These are phyloP conservation scores for Phalacrocorax aristotelis DNA, from an alignment of 2,113 vertebrate species.

Conservation along the genomic window DNA sequence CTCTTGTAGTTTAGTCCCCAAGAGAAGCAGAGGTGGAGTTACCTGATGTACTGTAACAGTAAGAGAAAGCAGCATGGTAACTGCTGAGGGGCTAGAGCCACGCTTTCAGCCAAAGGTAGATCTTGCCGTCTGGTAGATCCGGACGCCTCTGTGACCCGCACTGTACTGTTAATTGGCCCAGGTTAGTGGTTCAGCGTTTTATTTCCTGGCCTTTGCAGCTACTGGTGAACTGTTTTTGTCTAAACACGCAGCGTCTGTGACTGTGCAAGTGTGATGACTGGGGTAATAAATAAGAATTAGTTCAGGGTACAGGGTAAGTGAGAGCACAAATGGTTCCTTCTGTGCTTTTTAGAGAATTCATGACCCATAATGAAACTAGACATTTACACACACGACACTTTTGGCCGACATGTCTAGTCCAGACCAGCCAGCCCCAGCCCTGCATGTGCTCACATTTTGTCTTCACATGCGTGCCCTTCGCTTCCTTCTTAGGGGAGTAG, in stretches of 20 bases:
- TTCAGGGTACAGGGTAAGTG: not conserved
- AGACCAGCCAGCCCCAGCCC: not conserved
- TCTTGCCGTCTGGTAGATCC: not conserved
- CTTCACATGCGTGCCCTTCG: fast-evolving
- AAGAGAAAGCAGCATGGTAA: not conserved
- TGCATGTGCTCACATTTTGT: fast-evolving
- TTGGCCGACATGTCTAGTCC: not conserved
- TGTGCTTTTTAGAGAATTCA: not conserved
- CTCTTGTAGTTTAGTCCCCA: not conserved
- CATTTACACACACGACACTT: not conserved
- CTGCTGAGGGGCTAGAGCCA: not conserved
- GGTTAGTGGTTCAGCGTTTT: not conserved
- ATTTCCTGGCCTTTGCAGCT: not conserved
- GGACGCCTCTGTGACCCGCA: not conserved
- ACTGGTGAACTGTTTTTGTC: not conserved
- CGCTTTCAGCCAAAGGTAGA: not conserved
- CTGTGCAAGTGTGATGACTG: not conserved
- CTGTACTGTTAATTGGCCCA: not conserved
- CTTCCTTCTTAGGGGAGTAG: not conserved
- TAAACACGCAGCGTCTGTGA: not conserved
- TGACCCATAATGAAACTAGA: slow-evolving; percentile 52
- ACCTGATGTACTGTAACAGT: not conserved
- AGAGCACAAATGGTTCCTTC: not conserved
- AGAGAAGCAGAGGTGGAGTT: not conserved
- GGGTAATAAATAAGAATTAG: not conserved